A percentile compares a stretch with the other conserved stretches of the same genome.
Conservation (phyloP, 2,888 invertebrate species). For the Tipula unca region DNA sequence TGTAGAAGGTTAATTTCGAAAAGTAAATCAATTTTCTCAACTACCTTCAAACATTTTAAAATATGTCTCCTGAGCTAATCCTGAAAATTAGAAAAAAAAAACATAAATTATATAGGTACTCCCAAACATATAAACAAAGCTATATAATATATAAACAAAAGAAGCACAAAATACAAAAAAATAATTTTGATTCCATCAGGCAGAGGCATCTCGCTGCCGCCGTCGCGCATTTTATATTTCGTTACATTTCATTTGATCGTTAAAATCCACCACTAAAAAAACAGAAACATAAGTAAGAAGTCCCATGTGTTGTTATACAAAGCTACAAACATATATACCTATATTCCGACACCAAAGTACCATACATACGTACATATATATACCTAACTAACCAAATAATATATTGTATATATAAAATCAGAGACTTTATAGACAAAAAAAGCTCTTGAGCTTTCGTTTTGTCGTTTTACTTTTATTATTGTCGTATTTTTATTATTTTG, state of each 20-base stretch:
- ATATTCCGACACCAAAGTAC: neutral
- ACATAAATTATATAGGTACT: neutral
- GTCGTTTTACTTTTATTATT: neutral
- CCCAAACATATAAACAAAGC: neutral
- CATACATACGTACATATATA: neutral
- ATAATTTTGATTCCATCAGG: neutral
- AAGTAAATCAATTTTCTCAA: neutral
- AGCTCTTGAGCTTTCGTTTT: neutral
- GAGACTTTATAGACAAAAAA: neutral
- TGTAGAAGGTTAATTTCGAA: neutral
- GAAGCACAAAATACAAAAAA: neutral
- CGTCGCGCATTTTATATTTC: neutral
- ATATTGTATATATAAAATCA: neutral
- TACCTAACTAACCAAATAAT: neutral
- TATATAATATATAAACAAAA: neutral
- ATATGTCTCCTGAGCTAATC: slow-evolving; percentile 14
- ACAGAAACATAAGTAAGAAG: neutral
- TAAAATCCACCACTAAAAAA: neutral
- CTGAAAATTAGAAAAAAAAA: neutral
- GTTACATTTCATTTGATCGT: neutral
- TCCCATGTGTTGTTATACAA: neutral
- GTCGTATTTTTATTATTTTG: neutral
- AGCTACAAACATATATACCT: neutral
- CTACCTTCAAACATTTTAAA: neutral
- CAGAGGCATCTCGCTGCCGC: neutral